Base-by-base conservation (phyloP, 2,113 vertebrate species). In the Ctenodactylus gundi region DNA sequence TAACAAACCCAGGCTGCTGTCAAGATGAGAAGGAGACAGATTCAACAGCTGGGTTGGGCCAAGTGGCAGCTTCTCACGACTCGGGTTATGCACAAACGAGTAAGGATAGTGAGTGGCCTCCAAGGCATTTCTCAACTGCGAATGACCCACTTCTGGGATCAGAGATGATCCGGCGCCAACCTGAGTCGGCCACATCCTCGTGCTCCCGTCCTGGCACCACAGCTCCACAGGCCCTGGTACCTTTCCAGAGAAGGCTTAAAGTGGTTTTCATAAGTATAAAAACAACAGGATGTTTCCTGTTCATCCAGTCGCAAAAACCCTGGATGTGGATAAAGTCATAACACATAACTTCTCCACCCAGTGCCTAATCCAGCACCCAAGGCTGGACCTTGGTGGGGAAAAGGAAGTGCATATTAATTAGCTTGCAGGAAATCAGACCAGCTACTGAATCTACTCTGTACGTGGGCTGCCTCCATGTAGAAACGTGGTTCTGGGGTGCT, bases 141-240 rank as follows among this genome's bases (percentile, higher is more conserved):
- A n/a, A 77, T 34, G 64, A 36, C 51, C 67, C n/a, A 27, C 60
- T 85, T 81, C 27, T 57, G 46, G 78, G 29, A 23, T 67, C 88
- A 18, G 39, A 76, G 20, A 39, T 13, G 20, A 29, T 21, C 67
- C 23, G n/a, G 39, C 0, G 21, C 70, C 29, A 25, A 46, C 12
- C 2, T 17, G 62, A 58, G 13, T 15, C 5, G 21, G 58, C 57
- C 6, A 6, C 27, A 27, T 39, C 10, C 11, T 12, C 2, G 0
- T 1, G 3, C 23, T 39, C 41, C n/a, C 5, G 18, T 34, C 60
- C 12, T n/a, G 57, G 1, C 31, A 29, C 46, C 44, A 21, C 73
- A 23, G 77, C 34, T 76, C 13, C 17, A 0, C 21, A 3, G 14
- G 8, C 39, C 31, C 5, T 6, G 20, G 23, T 6, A 0, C 5